phyloP scores from a whole-genome alignment of 1,140 invertebrate species.

The Cryptotermes secundus region DNA sequence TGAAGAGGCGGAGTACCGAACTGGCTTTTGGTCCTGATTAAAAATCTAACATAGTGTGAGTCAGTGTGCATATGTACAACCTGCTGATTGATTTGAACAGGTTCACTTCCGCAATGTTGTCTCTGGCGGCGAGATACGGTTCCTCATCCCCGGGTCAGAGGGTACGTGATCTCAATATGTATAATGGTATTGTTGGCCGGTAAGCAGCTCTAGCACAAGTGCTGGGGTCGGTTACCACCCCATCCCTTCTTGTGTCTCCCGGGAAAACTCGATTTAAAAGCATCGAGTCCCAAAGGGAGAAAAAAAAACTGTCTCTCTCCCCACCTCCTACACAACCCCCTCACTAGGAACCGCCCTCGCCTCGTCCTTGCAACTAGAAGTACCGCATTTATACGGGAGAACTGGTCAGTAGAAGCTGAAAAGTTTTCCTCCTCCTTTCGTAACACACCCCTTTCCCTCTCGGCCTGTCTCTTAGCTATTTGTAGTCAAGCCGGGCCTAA shows the following conservation, averaged over 20 bases:
- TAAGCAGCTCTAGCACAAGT: not conserved
- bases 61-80: not conserved
- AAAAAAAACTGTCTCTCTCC: not conserved
- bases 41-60: not conserved
- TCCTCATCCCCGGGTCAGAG: not conserved
- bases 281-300: conserved; percentile 14
- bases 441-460: not conserved
- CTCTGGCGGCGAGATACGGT: not conserved
- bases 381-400: not conserved
- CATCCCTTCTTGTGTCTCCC: not conserved
- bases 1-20: not conserved
- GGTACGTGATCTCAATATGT: not conserved
- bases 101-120: not conserved
- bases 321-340: not conserved
- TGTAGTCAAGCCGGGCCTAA: not conserved
- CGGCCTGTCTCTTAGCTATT: not conserved
- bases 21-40: conserved; percentile 1
- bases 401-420: not conserved
- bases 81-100: conserved; percentile 1
- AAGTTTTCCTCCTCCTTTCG: not conserved
- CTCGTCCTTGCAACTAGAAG: conserved; percentile 9
- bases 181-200: too few species aligned
- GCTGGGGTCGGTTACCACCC: conserved; percentile 10
- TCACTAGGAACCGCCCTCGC: not conserved
- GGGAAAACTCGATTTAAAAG: conserved; percentile 16